These are phyloP conservation scores for Aplysina aerophoba DNA, from an alignment of 37 sponge, comb jelly and placozoan species.

Conservation along the genomic window DNA sequence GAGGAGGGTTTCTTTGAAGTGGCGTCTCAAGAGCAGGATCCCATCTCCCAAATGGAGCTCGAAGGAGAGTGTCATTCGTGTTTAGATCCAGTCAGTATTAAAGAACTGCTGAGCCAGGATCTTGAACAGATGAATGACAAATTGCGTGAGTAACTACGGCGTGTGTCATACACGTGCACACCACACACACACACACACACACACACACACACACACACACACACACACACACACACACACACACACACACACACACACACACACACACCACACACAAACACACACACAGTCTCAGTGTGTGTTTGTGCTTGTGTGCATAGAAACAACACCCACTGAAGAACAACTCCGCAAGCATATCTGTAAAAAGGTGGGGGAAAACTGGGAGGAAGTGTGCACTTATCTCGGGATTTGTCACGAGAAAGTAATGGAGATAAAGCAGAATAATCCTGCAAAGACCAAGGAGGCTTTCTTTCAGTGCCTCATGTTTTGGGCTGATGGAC, in stretches of 20 bases:
- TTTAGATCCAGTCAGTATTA: neutral
- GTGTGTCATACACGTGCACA: constrained; percentile 1
- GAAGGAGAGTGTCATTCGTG: neutral
- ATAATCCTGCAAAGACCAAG: neutral
- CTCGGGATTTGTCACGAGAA: neutral
- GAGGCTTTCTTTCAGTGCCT: constrained; percentile 8
- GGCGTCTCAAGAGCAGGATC: neutral
- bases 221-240: constrained; percentile 47
- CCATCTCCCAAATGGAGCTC: no score
- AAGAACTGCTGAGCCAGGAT: neutral
- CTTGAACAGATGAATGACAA: neutral
- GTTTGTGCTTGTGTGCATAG: constrained; percentile 3
- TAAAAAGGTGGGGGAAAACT: neutral
- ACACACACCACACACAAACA: constrained; percentile 28
- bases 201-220: constrained; percentile 16
- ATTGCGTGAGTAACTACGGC: constrained; percentile 22
- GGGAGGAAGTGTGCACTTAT: constrained; percentile 11
- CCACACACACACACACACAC: constrained; percentile 35
- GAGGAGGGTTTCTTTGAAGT: neutral
- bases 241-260: constrained; percentile 46
- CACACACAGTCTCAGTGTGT: neutral
- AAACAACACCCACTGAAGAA: constrained; percentile 37
- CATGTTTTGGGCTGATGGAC: neutral
- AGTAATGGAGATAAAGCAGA: neutral
- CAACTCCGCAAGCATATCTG: neutral